phyloP scores from a whole-genome alignment of 1,140 invertebrate species.

The Apis florea region DNA sequence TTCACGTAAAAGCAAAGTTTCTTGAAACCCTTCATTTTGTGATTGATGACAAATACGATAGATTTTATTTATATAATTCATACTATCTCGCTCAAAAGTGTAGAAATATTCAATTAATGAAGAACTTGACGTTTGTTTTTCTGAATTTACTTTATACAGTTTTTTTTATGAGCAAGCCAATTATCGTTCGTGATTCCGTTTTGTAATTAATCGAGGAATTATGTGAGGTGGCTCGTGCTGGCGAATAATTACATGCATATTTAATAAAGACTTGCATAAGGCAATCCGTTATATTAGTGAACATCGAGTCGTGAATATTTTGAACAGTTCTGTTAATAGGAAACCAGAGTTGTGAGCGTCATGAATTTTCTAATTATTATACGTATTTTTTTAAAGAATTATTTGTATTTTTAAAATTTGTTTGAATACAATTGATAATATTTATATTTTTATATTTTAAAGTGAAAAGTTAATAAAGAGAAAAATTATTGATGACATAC shows the following conservation, averaged over 20 bases:
- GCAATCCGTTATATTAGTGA: neutral
- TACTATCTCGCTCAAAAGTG: neutral
- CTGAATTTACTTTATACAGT: neutral
- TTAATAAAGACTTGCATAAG: constrained; percentile 26
- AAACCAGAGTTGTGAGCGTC: too few species aligned
- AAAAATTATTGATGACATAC: too few species aligned
- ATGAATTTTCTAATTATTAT: too few species aligned
- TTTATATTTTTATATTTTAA: too few species aligned
- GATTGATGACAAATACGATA: neutral
- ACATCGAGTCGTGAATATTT: neutral
- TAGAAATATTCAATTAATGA: neutral
- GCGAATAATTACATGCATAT: constrained; percentile 24
- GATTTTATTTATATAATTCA: neutral
- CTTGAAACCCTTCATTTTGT: neutral
- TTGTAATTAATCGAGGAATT: constrained; percentile 29
- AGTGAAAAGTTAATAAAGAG: too few species aligned
- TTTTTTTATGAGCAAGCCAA: neutral
- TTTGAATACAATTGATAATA: too few species aligned
- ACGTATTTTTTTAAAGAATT: too few species aligned
- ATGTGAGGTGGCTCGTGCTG: constrained; percentile 26
- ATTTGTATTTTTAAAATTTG: too few species aligned
- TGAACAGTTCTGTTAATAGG: too few species aligned
- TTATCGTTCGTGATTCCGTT: constrained; percentile 22
- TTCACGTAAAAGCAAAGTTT: neutral
- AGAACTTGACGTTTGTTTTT: constrained; percentile 8